phyloP scores from a whole-genome alignment of 2,888 invertebrate species.

The Hirtodrosophila trivittata region DNA sequence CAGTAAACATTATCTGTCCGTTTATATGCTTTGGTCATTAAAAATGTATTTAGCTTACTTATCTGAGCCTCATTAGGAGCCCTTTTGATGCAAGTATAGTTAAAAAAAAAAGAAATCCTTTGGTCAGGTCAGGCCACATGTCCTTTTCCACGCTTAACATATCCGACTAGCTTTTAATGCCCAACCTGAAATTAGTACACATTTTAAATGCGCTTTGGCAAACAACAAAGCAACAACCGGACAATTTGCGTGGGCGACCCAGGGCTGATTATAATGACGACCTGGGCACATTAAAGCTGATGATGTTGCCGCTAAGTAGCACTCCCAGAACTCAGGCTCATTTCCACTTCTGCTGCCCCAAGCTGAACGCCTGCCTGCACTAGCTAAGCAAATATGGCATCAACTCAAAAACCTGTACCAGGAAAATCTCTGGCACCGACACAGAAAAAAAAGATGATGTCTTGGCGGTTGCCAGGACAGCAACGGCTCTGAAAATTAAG shows the following conservation, averaged over 20 bases:
- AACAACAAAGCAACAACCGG: slow-evolving; percentile 39
- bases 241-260: slow-evolving; percentile 64
- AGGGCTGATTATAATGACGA: slow-evolving; percentile 69
- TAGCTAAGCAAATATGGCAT: slow-evolving; percentile 54
- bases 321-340: slow-evolving; percentile 58
- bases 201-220: slow-evolving; percentile 39
- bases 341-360: slow-evolving; percentile 17
- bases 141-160: too few species aligned
- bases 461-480: slow-evolving; percentile 41
- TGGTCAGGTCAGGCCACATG: too few species aligned
- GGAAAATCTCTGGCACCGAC: slow-evolving; percentile 7
- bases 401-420: slow-evolving; percentile 11
- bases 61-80: too few species aligned
- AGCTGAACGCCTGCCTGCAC: slow-evolving; percentile 7
- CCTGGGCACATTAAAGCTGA: slow-evolving; percentile 72
- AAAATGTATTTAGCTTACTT: too few species aligned
- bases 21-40: too few species aligned
- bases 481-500: slow-evolving; percentile 48
- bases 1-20: too few species aligned
- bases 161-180: slow-evolving; percentile 35
- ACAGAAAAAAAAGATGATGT: slow-evolving; percentile 18
- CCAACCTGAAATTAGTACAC: slow-evolving; percentile 42
- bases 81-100: too few species aligned
- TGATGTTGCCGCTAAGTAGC: slow-evolving; percentile 75
- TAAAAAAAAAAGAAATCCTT: too few species aligned